Evolutionary conservation across 2,888 invertebrate genomes (phyloP).

Genomic region (Acanthopleura granulata): DNA sequence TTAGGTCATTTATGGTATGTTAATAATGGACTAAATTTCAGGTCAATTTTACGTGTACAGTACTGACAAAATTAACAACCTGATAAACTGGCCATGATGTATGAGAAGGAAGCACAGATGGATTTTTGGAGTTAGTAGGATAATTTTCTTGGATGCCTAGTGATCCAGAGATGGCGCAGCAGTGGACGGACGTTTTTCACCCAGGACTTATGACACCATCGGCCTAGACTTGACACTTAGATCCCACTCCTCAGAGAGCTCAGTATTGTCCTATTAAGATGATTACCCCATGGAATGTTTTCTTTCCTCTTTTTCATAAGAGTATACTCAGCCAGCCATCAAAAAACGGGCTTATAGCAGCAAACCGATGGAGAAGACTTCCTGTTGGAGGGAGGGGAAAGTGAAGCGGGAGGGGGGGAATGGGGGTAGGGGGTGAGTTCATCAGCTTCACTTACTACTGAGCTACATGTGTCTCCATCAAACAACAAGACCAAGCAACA

Average conservation of each 20-base stretch:
- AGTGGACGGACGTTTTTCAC: not conserved
- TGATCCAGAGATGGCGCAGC: too few species aligned
- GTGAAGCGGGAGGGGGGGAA: too few species aligned
- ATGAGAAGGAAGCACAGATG: too few species aligned
- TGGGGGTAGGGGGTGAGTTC: too few species aligned
- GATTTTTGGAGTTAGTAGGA: too few species aligned
- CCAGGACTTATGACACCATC: not conserved
- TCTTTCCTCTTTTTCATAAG: conserved; percentile 8
- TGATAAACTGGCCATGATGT: too few species aligned
- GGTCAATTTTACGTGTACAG: too few species aligned
- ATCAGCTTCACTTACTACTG: not conserved
- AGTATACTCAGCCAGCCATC: not conserved
- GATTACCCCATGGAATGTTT: conserved; percentile 10
- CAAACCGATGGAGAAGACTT: not conserved
- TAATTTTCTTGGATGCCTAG: too few species aligned
- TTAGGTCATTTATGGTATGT: too few species aligned
- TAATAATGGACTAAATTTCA: too few species aligned
- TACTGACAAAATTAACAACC: too few species aligned
- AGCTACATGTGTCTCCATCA: conserved; percentile 5
- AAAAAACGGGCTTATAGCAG: not conserved
- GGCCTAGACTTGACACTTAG: not conserved
- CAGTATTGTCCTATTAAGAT: not conserved
- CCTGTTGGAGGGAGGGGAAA: not conserved
- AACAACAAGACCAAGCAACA: not conserved
- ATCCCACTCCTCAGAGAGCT: not conserved